Conservation (phyloP, 2,113 vertebrate genomes). For the Zeus faber region DNA sequence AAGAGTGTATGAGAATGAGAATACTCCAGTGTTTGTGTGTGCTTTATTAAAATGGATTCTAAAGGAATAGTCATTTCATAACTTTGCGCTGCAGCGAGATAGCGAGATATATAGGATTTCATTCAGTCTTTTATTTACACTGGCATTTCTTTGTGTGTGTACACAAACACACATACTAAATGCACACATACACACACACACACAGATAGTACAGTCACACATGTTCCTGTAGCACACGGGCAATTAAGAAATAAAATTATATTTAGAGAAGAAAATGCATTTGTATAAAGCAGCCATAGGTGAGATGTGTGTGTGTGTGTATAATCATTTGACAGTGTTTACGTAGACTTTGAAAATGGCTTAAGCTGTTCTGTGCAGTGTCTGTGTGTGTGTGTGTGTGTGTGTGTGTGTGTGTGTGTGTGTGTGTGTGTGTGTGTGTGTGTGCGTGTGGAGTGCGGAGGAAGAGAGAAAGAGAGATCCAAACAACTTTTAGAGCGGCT, state of each 20-base stretch:
- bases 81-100: no score
- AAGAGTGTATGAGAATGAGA: no score
- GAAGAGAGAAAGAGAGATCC: background rate
- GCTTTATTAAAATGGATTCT: no score
- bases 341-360: background rate
- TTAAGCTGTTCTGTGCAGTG: background rate
- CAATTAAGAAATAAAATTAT: background rate
- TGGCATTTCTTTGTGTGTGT: background rate
- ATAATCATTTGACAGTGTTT: background rate
- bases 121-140: background rate
- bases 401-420: constrained; percentile 1
- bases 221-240: no score
- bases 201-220: background rate
- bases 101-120: no score
- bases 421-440: background rate
- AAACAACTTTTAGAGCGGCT: background rate
- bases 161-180: background rate
- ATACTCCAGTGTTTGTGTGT: background rate
- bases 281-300: background rate
- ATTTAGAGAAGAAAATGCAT: background rate
- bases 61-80: no score
- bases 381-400: background rate
- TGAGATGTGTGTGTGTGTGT: constrained; percentile 7
- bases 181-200: constrained; percentile 5
- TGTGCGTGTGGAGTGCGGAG: constrained; percentile 1